Percentiles rank a stretch among this genome's conserved stretches.
These are phyloP conservation scores for Ptychoptera contaminata DNA, from an alignment of 2,888 invertebrate species.

Conservation along the genomic window DNA sequence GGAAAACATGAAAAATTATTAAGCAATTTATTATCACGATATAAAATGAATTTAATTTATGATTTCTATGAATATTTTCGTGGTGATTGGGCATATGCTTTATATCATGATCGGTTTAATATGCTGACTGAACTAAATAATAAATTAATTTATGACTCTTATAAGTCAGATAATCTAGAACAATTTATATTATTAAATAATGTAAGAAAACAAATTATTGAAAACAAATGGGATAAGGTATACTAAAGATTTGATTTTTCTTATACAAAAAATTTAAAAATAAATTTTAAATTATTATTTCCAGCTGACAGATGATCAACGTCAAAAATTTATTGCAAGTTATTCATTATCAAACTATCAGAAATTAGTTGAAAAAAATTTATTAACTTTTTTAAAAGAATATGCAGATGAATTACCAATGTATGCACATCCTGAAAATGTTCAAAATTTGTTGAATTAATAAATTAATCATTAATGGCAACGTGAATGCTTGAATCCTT, in stretches of 20 bases:
- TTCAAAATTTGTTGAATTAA: not conserved
- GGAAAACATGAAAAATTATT: conserved; percentile 58
- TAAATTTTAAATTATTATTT: not conserved
- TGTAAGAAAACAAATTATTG: not conserved
- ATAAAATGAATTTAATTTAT: conserved; percentile 40
- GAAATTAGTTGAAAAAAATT: not conserved
- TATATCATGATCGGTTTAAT: conserved; percentile 44
- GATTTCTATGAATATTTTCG: conserved; percentile 52
- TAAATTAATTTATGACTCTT: not conserved
- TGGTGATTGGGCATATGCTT: conserved; percentile 45
- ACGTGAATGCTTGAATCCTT: too few relatives aligned
- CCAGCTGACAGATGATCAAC: not conserved
- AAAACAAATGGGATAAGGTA: not conserved
- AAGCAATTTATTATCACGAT: conserved; percentile 47
- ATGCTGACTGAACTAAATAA: conserved; percentile 7
- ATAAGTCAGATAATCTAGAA: not conserved
- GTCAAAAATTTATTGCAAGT: not conserved
- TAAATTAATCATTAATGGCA: too few relatives aligned
- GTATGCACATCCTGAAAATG: not conserved
- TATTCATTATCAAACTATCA: not conserved
- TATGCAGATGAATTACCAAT: not conserved
- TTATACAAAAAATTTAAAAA: too few relatives aligned
- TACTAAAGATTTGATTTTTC: too few relatives aligned
- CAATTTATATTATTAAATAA: not conserved
- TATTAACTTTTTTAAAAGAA: not conserved